phyloP scores from a whole-genome alignment of 1,140 invertebrate species.

The Drosophila nigromelanica region DNA sequence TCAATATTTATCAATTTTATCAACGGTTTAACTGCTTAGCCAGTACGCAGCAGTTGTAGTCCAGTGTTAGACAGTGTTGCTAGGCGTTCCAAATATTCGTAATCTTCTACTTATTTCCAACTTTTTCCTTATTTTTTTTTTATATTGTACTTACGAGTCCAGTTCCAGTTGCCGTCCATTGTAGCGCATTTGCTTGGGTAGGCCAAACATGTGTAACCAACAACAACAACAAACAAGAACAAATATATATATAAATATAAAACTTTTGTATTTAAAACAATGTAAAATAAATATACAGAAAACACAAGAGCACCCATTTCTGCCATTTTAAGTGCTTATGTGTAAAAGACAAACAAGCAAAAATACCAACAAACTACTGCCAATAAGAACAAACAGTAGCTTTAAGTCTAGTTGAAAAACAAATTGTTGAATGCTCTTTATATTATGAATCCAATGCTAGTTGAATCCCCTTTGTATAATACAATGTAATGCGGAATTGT shows the following conservation, averaged over 20 bases:
- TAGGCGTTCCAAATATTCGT: conserved; percentile 29
- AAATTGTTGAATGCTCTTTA: conserved; percentile 8
- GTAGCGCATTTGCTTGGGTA: conserved; percentile 79
- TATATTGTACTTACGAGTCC: conserved; percentile 25
- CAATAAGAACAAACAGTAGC: conserved; percentile 84
- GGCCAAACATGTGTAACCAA: conserved; percentile 52
- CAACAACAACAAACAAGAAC: conserved; percentile 35
- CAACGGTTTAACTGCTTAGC: conserved; percentile 25
- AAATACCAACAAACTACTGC: conserved; percentile 65
- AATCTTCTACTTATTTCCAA: conserved; percentile 35
- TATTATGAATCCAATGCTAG: conserved; percentile 2
- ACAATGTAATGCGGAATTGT: conserved; percentile 50
- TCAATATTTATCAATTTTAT: conserved; percentile 10
- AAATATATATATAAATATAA: conserved; percentile 20
- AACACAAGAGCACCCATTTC: conserved; percentile 79
- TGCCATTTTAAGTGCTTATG: conserved; percentile 53
- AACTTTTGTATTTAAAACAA: conserved; percentile 12
- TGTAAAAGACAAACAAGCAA: conserved; percentile 3
- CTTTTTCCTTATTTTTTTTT: conserved; percentile 18
- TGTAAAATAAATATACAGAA: conserved; percentile 56
- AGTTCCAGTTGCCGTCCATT: conserved; percentile 44
- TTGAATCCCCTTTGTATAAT: conserved; percentile 12
- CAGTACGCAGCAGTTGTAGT: conserved; percentile 48
- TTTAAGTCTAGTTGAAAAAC: conserved; percentile 55
- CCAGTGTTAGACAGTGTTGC: conserved; percentile 27